Evolutionary conservation across 2,113 vertebrate species (phyloP), one percentile per base, ranked within the genome.

Genomic region (Poecilia latipinna): DNA sequence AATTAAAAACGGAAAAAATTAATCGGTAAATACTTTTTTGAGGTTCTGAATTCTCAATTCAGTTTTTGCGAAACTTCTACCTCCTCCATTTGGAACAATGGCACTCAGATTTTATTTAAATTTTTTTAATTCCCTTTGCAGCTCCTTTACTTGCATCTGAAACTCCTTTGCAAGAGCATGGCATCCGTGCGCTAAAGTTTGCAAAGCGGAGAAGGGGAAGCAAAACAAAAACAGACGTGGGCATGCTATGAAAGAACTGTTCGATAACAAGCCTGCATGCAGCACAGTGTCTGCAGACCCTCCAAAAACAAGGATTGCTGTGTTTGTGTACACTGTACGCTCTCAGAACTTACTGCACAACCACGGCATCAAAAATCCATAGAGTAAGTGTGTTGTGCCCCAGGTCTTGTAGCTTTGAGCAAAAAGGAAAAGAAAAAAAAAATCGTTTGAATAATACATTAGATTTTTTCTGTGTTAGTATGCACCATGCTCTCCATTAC

Each of bases 381-480:
- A 39, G 54, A 67, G 62, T 19, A 72, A 78, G 79, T 75, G 72
- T 72, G 80, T 61, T 70, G 78, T 70, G 78, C 66, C 61, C 44
- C 65, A 70, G 67, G 82, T 77, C 68, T 67, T 13, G 1, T 26
- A 35, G 72, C 74, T 78, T 73, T 75, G 63, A 75, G 79, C 78
- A 65, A 67, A 54, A 24, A 51, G 24, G 24, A 1, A 39, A 39
- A 35, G 10, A 10, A 37, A 10, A 1, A 39, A 48, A 48, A 73
- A n/a, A 62, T 17, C 61, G 73, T 63, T 68, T 86, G 72, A 88
- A 88, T 88, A 68, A 89, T 86, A 68, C 65, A 85, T 75, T 61
- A 35, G 29, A 1, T 67, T 74, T 37, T 37, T 73, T 61, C 26
- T 71, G 37, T 54, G 68, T 86, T 75, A 77, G 72, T 61, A 65